A percentile compares a stretch with the other conserved stretches of the same genome.
Conservation (phyloP, 53 echinoderm and acorn worm species). For the Astropecten irregularis region DNA sequence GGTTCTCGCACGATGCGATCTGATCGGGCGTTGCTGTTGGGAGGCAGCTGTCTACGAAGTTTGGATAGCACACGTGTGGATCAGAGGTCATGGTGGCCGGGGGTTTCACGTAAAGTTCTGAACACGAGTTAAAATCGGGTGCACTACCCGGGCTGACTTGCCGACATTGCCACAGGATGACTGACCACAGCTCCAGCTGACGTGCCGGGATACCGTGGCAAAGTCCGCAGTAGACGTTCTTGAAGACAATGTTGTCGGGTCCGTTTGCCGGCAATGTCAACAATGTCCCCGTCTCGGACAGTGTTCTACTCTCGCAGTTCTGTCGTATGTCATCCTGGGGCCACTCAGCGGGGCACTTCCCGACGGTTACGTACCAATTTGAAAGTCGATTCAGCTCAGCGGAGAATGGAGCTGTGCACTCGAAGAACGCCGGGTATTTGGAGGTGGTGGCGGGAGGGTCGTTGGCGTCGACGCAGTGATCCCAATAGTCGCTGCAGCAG, state of each 20-base stretch:
- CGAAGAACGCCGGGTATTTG: background rate
- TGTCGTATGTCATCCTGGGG: background rate
- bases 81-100: background rate
- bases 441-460: background rate
- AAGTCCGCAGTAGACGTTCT: slow-evolving; percentile 51
- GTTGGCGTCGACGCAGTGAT: background rate
- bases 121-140: slow-evolving; percentile 12
- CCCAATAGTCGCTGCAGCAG: slow-evolving; percentile 9
- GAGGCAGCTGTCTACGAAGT: background rate
- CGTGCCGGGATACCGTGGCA: slow-evolving; percentile 27
- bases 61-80: background rate
- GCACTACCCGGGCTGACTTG: background rate
- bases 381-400: background rate
- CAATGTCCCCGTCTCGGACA: background rate
- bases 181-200: background rate
- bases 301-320: background rate
- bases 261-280: background rate
- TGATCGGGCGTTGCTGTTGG: background rate
- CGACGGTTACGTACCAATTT: background rate
- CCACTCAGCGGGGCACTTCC: slow-evolving; percentile 1
- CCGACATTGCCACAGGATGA: background rate
- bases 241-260: slow-evolving; percentile 19
- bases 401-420: background rate
- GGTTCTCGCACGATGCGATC: background rate
- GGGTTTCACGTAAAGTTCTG: background rate